Evolutionary conservation across 2,797 vertebrate species (phyloP).

Genomic region (Diceros bicornis): DNA sequence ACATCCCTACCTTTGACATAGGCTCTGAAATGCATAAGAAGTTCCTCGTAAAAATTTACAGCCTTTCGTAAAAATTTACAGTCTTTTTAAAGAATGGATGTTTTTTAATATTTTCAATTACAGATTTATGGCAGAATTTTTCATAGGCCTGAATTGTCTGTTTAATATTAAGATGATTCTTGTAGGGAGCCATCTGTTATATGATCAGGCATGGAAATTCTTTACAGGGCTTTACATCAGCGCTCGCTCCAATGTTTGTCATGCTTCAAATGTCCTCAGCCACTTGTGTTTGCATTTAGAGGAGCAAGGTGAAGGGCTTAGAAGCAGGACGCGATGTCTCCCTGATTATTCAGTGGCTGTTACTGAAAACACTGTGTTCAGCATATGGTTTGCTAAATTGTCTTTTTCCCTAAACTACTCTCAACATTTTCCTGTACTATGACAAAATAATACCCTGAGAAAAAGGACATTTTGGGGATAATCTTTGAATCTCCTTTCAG

Average conservation of each 20-base stretch:
- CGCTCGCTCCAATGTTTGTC: conserved; percentile 53
- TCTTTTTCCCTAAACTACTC: conserved; percentile 65
- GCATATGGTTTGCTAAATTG: conserved; percentile 75
- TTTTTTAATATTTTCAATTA: conserved; percentile 80
- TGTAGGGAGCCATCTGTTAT: conserved; percentile 80
- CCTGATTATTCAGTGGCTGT: conserved; percentile 69
- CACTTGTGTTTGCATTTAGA: conserved; percentile 75
- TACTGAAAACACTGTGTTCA: conserved; percentile 72
- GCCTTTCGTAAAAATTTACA: conserved; percentile 69
- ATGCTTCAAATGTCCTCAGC: conserved; percentile 70
- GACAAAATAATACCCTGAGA: conserved; percentile 54
- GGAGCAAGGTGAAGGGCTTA: conserved; percentile 76
- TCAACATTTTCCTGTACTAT: conserved; percentile 57
- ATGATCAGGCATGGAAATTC: conserved; percentile 79
- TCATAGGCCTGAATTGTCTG: conserved; percentile 67
- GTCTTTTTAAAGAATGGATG: conserved; percentile 63
- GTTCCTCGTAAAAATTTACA: conserved; percentile 74
- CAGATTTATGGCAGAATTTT: conserved; percentile 79
- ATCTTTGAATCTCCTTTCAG: conserved; percentile 53
- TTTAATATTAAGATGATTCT: conserved; percentile 83
- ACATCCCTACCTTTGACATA: conserved; percentile 30
- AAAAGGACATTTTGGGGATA: conserved; percentile 56
- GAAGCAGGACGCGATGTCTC: conserved; percentile 72
- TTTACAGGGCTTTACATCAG: conserved; percentile 77
- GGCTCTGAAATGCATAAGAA: conserved; percentile 37